Evolutionary conservation across 2,888 invertebrate species (phyloP).

Genomic region (Parasteatoda lunata): DNA sequence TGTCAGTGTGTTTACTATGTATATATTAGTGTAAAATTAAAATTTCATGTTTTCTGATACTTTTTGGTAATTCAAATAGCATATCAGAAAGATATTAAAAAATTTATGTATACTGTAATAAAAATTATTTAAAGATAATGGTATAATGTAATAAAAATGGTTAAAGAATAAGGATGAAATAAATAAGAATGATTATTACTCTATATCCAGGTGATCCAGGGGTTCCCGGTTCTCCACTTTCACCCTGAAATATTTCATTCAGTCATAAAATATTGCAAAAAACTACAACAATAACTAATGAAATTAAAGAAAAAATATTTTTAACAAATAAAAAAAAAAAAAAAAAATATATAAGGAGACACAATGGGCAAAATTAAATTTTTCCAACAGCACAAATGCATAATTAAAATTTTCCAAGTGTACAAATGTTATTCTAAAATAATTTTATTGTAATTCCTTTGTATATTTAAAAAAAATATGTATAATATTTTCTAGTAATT

Average conservation of each 20-base stretch:
- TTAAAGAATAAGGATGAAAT: too few relatives aligned
- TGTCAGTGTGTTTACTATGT: too few relatives aligned
- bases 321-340: neutral
- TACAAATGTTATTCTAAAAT: neutral
- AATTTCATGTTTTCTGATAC: too few relatives aligned
- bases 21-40: too few relatives aligned
- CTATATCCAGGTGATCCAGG: constrained; percentile 53
- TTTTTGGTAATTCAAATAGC: too few relatives aligned
- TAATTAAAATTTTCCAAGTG: too few relatives aligned
- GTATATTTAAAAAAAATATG: neutral
- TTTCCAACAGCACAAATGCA: neutral
- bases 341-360: neutral
- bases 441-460: neutral
- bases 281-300: too few relatives aligned
- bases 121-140: too few relatives aligned
- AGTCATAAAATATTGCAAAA: too few relatives aligned
- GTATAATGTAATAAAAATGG: too few relatives aligned
- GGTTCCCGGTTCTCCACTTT: constrained; percentile 30
- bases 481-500: neutral
- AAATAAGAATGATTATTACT: constrained; percentile 13
- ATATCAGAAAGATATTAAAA: too few relatives aligned
- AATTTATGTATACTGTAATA: too few relatives aligned
- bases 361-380: neutral
- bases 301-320: neutral
- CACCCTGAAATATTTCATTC: constrained; percentile 26